These are phyloP conservation scores for Nycteola revayana DNA, from an alignment of 2,888 invertebrate species.

Conservation along the genomic window DNA sequence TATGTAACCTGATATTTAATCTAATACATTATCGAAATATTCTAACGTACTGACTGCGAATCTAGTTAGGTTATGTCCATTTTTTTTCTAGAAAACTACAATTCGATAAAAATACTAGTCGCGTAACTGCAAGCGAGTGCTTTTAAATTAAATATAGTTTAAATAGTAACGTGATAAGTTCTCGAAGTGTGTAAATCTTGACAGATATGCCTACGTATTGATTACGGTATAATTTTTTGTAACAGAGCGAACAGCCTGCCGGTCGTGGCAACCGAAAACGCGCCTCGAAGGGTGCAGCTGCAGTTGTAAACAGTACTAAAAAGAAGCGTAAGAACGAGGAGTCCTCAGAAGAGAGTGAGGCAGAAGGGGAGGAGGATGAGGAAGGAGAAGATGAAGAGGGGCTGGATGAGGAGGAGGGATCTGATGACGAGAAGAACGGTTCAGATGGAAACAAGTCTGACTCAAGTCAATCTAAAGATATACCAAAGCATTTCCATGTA, in stretches of 20 bases:
- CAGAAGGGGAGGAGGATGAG: slow-evolving; percentile 64
- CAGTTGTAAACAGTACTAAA: slow-evolving; percentile 63
- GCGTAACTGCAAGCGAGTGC: too few species aligned
- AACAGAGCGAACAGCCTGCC: slow-evolving; percentile 62
- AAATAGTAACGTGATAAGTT: too few species aligned
- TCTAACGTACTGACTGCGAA: too few species aligned
- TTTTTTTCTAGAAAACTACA: too few species aligned
- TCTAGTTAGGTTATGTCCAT: too few species aligned
- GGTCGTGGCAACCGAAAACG: slow-evolving; percentile 64
- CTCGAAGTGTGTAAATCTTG: too few species aligned
- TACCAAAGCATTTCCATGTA: slow-evolving; percentile 81
- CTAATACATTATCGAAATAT: too few species aligned
- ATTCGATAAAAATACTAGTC: too few species aligned
- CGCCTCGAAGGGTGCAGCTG: slow-evolving; percentile 44
- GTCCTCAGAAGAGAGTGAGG: slow-evolving; percentile 72
- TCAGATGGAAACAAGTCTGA: slow-evolving; percentile 79
- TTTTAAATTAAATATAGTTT: too few species aligned
- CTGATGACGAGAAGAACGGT: slow-evolving; percentile 78
- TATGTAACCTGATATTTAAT: too few species aligned
- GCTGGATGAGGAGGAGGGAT: slow-evolving; percentile 74
- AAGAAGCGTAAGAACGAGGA: slow-evolving; percentile 75
- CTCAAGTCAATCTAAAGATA: slow-evolving; percentile 79
- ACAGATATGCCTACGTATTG: too few species aligned
- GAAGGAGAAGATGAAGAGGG: slow-evolving; percentile 74
- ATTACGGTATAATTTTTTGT: too few species aligned